Percentiles rank a stretch among this genome's conserved stretches.
Conservation (phyloP, 2,888 invertebrate genomes). For the Lithophane socia region DNA sequence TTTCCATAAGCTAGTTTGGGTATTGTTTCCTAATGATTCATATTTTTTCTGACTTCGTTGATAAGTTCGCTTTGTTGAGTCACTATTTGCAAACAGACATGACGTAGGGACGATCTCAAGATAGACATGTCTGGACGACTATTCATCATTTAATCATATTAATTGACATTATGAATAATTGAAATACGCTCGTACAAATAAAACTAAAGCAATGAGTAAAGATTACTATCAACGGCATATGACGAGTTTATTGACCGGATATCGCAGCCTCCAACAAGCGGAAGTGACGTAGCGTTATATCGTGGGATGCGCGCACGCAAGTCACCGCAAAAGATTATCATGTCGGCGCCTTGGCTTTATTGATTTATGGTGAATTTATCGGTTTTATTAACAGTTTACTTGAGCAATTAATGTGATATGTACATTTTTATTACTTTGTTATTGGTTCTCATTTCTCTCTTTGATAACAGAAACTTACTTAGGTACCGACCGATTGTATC, state of each 20-base stretch:
- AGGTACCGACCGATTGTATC: not conserved
- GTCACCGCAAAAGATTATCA: conserved; percentile 60
- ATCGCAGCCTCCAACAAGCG: conserved; percentile 74
- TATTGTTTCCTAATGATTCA: conserved; percentile 32
- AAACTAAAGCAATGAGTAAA: conserved; percentile 20
- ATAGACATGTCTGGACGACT: conserved; percentile 12
- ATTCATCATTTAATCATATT: conserved; percentile 1
- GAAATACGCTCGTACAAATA: not conserved
- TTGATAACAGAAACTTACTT: not conserved
- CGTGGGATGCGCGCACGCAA: conserved; percentile 71
- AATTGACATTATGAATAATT: not conserved
- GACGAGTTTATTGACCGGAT: conserved; percentile 76
- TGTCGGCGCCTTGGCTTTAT: conserved; percentile 44
- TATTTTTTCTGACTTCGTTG: conserved; percentile 22
- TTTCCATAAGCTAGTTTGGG: not conserved
- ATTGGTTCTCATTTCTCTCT: conserved; percentile 12
- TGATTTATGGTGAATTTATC: conserved; percentile 45
- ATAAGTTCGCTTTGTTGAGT: conserved; percentile 43
- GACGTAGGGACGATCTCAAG: not conserved
- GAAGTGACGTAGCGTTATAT: conserved; percentile 74
- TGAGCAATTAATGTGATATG: conserved; percentile 16
- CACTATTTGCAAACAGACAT: conserved; percentile 31
- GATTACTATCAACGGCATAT: conserved; percentile 32
- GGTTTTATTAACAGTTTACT: conserved; percentile 33
- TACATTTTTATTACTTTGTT: conserved; percentile 9